Base-by-base conservation (phyloP, 2,113 vertebrate species). In the Sterrhoptilus dennistouni region DNA sequence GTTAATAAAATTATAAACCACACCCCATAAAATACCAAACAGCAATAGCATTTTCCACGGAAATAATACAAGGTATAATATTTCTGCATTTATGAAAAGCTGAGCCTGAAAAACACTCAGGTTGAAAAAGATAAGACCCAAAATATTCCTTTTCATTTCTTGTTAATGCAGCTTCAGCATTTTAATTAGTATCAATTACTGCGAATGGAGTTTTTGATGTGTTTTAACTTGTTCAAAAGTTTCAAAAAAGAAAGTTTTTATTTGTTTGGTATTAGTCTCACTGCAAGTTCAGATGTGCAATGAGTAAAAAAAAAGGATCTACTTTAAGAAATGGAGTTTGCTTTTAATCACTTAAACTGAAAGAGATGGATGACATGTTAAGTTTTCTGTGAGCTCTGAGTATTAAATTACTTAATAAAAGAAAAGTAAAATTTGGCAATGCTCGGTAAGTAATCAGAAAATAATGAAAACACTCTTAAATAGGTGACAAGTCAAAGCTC, bases 1-100 rank as follows among this genome's bases (percentile, higher is more conserved):
- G 94, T 95, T 96, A 97, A 95, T 96, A 96, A 96, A 95, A 96
- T 93, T 94, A 95, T 93, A 97, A 97, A 91, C 96, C 95, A 96
- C 95, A 97, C 96, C 96, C 96, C 94, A 96, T 96, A 96, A 96
- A 97, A 96, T 94, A 90, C 88, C 86, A 94, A 96, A 90, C 76
- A 95, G 92, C 40, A 84, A 89, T 90, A 93, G 86, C 86, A 92
- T 96, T 97, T 96, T 92, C 65, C 93, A 96, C 0, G 2, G 93
- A 95, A 96, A 96, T 95, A 96, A 94, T 93, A 94, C 76, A 95
- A 96, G 93, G 95, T 96, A 87, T 87, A 93, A 84, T 92, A 93
- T 92, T 96, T 96, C 80, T 3, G 0, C 69, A 60, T 71, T 96
- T 84, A 90, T 94, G 86, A 96, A 96, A 93, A 96, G 76, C 92